Base-by-base conservation (phyloP, 2,888 invertebrate species). In the Volucella inflata region DNA sequence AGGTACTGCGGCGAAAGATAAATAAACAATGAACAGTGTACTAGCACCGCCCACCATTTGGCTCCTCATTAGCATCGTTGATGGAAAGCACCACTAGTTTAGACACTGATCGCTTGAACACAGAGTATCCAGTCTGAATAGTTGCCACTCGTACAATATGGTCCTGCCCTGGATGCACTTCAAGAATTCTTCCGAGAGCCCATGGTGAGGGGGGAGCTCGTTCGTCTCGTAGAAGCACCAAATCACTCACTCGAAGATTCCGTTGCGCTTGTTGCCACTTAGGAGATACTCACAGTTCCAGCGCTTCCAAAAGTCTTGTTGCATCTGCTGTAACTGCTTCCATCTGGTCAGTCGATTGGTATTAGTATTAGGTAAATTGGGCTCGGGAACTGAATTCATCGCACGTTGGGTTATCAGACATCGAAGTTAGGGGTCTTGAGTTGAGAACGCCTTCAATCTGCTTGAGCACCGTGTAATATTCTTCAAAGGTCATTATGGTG, bases 231-330 rank as follows among this genome's bases (percentile, higher is more conserved):
- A 67, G 2, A 2, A 80, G 21, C 1, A 85, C 72, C 17, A 85
- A 40, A 11, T 65, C 68, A 12, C 48, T 57, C 12, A 76, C 42
- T 36, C 62, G 46, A 11, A 87, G 42, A 11, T 77, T 77, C 2
- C 11, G 4, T 16, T 71, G 14, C 3, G n/a, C 11, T 36, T 72
- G 62, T 8, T 44, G 36, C 79, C 71, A 82, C 38, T 78, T 81
- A 8, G 42, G 2, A 87, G 36, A 64, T 82, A 82, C 36, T 79
- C 79, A 17, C 44, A n/a, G 38, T 50, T 59, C 79, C 79, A 83
- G 6, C 79, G 53, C 14, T 74, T 78, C 82, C 80, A 30, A 6
- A 30, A 30, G 30, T 30, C 30, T 30, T 30, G 30, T 0, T 30
- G 30, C 30, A 30, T 30, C 30, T 30, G 30, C 30, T 30, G 30